These are phyloP conservation scores for Pan troglodytes DNA, from an alignment of 2,113 vertebrate genomes.

Conservation along the genomic window NHGRI_mPanTro3-v2.1_pri NC_072418.2:53656001-53656500, in stretches of 20 bases:
- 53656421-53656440: too few species aligned
- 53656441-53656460: too few species aligned
- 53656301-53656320: background rate
- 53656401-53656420: too few species aligned
- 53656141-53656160: conserved; percentile 72
- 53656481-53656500: too few species aligned
- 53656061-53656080: background rate
- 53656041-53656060: background rate
- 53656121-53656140: too few species aligned
- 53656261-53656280: background rate
- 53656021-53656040: background rate
- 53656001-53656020: background rate
- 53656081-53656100: background rate
- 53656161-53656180: conserved; percentile 74
- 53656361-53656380: too few species aligned
- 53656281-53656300: background rate
- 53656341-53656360: background rate
- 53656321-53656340: background rate
- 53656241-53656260: background rate
- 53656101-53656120: background rate
- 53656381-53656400: too few species aligned
- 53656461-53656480: too few species aligned
- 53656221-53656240: too few species aligned
- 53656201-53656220: background rate
- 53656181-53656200: too few species aligned